Evolutionary conservation across 2,113 vertebrate species (phyloP).

Genomic region (Festucalex cinctus): DNA sequence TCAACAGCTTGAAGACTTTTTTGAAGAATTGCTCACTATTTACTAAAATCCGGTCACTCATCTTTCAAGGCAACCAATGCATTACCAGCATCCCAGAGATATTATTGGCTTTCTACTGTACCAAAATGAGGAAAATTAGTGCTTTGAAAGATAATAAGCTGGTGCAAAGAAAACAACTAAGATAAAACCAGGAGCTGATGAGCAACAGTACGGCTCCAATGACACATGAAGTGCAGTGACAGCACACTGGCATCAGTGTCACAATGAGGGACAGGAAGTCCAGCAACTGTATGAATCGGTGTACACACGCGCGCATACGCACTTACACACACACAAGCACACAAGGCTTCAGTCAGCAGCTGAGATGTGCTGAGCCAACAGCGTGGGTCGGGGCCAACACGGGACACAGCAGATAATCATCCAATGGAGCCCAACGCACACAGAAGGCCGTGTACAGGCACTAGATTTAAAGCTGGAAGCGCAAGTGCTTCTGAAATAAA

Average conservation of each 20-base stretch:
- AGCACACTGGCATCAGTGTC: conserved; percentile 42
- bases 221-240: conserved; percentile 34
- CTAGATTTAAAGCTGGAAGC: conserved; percentile 11
- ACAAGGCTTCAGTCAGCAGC: conserved; percentile 56
- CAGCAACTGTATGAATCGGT: conserved; percentile 8
- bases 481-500: conserved; percentile 23
- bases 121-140: background rate
- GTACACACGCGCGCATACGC: background rate
- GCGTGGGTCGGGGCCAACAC: conserved; percentile 14
- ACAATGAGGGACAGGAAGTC: conserved; percentile 37
- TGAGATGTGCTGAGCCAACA: conserved; percentile 60
- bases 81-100: no score
- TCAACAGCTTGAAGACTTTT: no score
- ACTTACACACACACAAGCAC: conserved; percentile 9
- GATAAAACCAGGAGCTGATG: background rate
- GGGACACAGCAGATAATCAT: conserved; percentile 46
- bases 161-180: background rate
- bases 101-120: no score
- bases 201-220: conserved; percentile 4
- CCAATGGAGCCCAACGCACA: conserved; percentile 24
- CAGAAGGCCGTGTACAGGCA: conserved; percentile 1
- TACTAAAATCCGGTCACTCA: no score
- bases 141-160: background rate
- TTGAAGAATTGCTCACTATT: no score
- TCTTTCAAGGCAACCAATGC: no score